Evolutionary conservation across 2,888 invertebrate genomes (phyloP).

Genomic region (Meteorus cinctellus): DNA sequence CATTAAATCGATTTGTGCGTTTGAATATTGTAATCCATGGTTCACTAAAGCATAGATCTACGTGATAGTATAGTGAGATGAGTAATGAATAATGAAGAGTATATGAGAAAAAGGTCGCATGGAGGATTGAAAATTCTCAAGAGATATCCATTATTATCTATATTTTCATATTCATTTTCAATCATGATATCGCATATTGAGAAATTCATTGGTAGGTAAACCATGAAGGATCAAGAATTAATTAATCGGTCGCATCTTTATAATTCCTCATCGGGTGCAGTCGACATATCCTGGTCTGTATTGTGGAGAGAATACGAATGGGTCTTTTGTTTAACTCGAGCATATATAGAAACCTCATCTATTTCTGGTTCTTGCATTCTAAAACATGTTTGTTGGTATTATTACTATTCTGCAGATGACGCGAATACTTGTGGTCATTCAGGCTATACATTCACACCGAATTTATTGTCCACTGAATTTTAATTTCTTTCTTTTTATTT

Average conservation of each 20-base stretch:
- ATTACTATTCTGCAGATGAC: neutral
- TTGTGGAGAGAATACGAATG: neutral
- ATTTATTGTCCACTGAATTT: neutral
- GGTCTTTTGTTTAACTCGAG: conserved; percentile 35
- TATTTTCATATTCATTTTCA: neutral
- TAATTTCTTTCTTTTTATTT: neutral
- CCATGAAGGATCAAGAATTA: neutral
- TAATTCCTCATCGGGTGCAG: neutral
- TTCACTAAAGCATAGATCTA: conserved; percentile 20
- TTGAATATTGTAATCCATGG: conserved; percentile 36
- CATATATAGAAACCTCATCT: conserved; percentile 21
- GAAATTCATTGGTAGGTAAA: neutral
- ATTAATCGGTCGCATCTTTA: neutral
- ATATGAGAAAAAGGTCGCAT: neutral
- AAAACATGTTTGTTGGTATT: neutral
- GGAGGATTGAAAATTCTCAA: neutral
- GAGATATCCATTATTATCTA: neutral
- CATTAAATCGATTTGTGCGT: conserved; percentile 36
- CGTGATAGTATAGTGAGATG: neutral
- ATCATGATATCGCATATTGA: neutral
- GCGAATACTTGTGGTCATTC: neutral
- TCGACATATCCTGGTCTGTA: neutral
- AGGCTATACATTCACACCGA: neutral
- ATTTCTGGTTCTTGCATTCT: conserved; percentile 30
- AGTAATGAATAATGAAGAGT: neutral